These are phyloP conservation scores for Enteromius radiatus DNA, from an alignment of 2,797 vertebrate species.

Conservation along the genomic window DNA sequence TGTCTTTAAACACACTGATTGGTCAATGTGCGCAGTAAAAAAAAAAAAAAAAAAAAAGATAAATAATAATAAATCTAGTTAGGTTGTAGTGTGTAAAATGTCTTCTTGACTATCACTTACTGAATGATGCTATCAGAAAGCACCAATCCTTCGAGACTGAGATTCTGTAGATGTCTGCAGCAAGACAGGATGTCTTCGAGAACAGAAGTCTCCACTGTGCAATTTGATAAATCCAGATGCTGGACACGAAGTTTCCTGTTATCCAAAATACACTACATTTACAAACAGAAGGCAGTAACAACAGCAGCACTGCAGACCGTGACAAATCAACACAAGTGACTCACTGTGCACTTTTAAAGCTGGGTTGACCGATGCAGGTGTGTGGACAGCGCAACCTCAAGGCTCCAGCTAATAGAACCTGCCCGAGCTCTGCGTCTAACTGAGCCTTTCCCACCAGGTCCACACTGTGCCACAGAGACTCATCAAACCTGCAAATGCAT, in stretches of 20 bases:
- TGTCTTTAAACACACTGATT: too few relatives aligned
- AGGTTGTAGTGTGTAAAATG: neutral
- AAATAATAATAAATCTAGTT: too few relatives aligned
- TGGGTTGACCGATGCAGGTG: conserved; percentile 78
- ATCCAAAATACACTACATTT: neutral
- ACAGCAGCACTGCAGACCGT: neutral
- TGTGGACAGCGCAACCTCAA: conserved; percentile 87
- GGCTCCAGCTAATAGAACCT: conserved; percentile 82
- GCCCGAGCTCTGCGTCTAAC: conserved; percentile 77
- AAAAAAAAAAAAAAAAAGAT: too few relatives aligned
- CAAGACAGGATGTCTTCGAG: conserved; percentile 80
- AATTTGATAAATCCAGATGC: conserved; percentile 89
- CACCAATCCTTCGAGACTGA: conserved; percentile 89
- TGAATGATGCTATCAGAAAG: conserved; percentile 83
- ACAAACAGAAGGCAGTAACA: neutral
- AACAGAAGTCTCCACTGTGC: conserved; percentile 75
- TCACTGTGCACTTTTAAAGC: conserved; percentile 80
- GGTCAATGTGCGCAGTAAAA: too few relatives aligned
- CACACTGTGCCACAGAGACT: conserved; percentile 91
- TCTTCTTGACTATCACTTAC: conserved; percentile 69
- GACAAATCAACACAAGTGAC: conserved; percentile 38
- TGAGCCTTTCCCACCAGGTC: conserved; percentile 86
- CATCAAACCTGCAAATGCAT: conserved; percentile 81
- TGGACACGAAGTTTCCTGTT: conserved; percentile 81
- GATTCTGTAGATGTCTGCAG: conserved; percentile 81